Base-by-base conservation (phyloP, 30 jellyfish, hydroid and myxozoan species). In the Aurelia coerulea region DNA sequence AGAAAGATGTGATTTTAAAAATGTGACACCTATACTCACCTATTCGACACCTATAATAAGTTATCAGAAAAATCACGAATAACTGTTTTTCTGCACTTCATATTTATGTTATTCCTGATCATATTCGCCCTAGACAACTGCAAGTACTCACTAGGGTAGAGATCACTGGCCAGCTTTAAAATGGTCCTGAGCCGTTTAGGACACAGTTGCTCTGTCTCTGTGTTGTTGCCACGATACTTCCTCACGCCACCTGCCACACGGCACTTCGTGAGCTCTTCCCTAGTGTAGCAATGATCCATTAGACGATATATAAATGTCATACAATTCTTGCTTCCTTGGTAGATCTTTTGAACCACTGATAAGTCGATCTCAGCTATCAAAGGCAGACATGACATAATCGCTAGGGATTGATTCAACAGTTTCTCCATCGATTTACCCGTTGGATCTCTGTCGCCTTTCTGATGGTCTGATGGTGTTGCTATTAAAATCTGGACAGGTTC, bases 201-300 rank as follows among this genome's bases (percentile, higher is more conserved):
- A 68, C 91, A 81, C 3, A 81, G 67, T 52, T 53, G 84, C 66
- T 81, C 91, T 15, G 91, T 81, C 41, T 81, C 91, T 13, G 83
- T 68, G 91, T 81, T 81, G 74, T 81, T 81, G 18, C 91, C 91
- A 18, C 91, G 79, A 68, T 81, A 81, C 91, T 68, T 68, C 39
- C 91, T 74, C 59, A 81, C 91, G 15, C 84, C 91, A 10, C 91
- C 91, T 19, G 91, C 77, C 18, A 81, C 84, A 19, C 91, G 75
- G 74, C 84, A 81, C 31, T 65, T 68, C 67, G 49, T 68, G 0
- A 81, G 84, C 84, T 81, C 91, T 79, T 81, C 91, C 78, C 91
- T 51, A 4, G 91, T 54, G 91, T 68, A 81, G 34, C 91, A 81
- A 65, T 81, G 84, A 81, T 81, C 91, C 91, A 81, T 81, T 11